Percentiles rank a stretch among this genome's conserved stretches.
Conservation (phyloP, 2,113 vertebrate species). For the Mustela nigripes region DNA sequence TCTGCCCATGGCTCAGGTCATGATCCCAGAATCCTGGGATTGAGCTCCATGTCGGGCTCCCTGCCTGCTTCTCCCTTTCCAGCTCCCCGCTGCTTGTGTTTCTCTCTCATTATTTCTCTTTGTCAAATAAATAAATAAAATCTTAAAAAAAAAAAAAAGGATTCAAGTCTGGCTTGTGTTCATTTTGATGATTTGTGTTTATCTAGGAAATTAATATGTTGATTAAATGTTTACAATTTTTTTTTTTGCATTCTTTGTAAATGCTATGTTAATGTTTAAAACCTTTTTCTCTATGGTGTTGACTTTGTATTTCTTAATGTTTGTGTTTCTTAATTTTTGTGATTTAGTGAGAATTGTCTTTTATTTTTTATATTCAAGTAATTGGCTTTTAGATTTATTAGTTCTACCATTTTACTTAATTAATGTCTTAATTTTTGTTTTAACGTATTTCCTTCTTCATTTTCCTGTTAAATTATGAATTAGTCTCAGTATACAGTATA, state of each 20-base stretch:
- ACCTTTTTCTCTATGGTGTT: not conserved
- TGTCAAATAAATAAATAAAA: no score
- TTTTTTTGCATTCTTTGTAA: slow-evolving; percentile 17
- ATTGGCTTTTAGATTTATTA: not conserved
- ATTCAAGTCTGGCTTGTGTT: not conserved
- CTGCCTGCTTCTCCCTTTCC: no score
- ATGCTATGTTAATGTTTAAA: not conserved
- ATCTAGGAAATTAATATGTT: not conserved
- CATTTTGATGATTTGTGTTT: slow-evolving; percentile 25
- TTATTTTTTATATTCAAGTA: slow-evolving; percentile 18
- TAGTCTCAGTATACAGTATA: not conserved
- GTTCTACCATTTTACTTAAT: not conserved
- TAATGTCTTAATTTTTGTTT: not conserved
- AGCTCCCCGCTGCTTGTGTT: no score
- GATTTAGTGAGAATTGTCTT: not conserved
- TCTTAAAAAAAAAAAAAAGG: no score
- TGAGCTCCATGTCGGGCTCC: no score
- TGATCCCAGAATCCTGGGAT: no score
- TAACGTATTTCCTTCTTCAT: not conserved
- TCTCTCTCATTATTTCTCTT: no score
- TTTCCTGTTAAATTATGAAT: slow-evolving; percentile 15
- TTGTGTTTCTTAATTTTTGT: slow-evolving; percentile 36
- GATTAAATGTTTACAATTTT: slow-evolving; percentile 27
- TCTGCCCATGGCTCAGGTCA: no score
- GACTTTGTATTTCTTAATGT: not conserved